A percentile compares a stretch with the other conserved stretches of the same genome.
Evolutionary conservation across 2,797 vertebrate genomes (phyloP).

Genomic region (Babyrousa celebensis): DNA sequence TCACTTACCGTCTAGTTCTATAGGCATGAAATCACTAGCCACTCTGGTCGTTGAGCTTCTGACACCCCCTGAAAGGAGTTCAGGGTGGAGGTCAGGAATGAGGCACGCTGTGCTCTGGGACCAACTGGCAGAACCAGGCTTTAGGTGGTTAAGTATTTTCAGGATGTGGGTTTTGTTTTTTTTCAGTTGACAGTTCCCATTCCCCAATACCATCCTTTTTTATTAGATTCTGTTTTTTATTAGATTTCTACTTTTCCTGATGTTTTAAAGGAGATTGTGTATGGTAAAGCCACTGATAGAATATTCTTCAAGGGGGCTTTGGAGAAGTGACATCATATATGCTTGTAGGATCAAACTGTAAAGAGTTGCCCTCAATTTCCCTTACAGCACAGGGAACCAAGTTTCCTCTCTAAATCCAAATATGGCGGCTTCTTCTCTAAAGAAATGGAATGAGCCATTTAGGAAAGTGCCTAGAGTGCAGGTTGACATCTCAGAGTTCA

Average conservation of each 20-base stretch:
- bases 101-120: background rate
- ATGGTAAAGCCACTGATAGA: background rate
- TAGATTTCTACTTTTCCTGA: background rate
- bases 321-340: background rate
- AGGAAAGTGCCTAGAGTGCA: background rate
- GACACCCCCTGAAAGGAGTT: background rate
- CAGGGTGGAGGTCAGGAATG: background rate
- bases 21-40: background rate
- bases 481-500: background rate
- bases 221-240: background rate
- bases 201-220: background rate
- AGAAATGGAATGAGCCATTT: background rate
- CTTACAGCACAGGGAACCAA: no score
- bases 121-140: background rate
- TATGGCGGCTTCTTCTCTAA: background rate
- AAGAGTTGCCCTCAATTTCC: background rate
- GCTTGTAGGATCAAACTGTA: background rate
- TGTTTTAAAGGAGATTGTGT: background rate
- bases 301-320: background rate
- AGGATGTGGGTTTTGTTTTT: background rate
- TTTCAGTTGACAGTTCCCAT: background rate
- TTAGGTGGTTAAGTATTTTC: background rate
- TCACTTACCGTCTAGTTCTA: background rate
- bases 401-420: no score
- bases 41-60: background rate